Base-by-base conservation (phyloP, 2,888 invertebrate species). In the Meiosimyza platycephala region DNA sequence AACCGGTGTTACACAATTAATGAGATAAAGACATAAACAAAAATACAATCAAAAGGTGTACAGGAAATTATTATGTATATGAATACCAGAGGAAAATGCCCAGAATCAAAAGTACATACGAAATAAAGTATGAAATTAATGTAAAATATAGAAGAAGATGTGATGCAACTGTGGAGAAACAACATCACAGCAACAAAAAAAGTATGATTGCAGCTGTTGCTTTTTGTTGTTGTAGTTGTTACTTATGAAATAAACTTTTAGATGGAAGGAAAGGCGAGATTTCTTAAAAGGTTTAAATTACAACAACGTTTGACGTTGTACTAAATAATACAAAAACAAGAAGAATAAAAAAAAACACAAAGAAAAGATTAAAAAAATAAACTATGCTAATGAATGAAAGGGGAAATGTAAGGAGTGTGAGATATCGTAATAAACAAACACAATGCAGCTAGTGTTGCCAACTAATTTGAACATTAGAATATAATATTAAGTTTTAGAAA, bases 141-240 rank as follows among this genome's bases (percentile, higher is more conserved):
- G 59, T 6, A 22, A n/a, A 28, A 9, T 15, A 60, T 16, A 60
- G 4, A n/a, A 3, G 59, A 60, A 60, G 59, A 60, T 28, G 59
- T 60, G 59, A 60, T 60, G 59, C 59, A 65, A 51, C 65, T 22
- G 47, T 47, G 15, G n/a, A 51, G 65, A 7, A 51, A 51, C 48
- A 64, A 51, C 22, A 18, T n/a, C 16, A 65, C 22, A 64, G 18
- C 28, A 65, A 60, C 4, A 15, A 18, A 18, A 28, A 60, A 60
- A 28, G 33, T 28, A 60, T 60, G 59, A 60, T 60, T 60, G 59
- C 59, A 60, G 59, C 59, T 60, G 59, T 60, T 60, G 59, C 59
- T 60, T 5, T 6, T 54, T 54, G 60, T 60, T 28, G 33, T 51
- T 54, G 60, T 60, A 4, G 33, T 51, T 51, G 51, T n/a, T 51